Conservation (phyloP, 2,797 vertebrate genomes). For the Pantherophis alleghaniensis region DNA sequence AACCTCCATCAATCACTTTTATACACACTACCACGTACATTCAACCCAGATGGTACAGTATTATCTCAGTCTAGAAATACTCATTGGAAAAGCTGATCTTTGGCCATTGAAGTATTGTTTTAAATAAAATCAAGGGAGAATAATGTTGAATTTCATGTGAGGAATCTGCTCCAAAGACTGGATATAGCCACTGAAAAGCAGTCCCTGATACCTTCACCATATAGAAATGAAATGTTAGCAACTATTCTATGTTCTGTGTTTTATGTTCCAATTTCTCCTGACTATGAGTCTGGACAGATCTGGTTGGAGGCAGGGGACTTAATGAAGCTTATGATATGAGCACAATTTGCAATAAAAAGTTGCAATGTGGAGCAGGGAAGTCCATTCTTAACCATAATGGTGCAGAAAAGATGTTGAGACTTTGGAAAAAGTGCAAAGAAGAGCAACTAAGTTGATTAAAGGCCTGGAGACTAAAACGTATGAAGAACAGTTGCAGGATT, state of each 20-base stretch:
- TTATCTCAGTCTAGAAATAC: not conserved
- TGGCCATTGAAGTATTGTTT: not conserved
- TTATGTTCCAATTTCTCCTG: not conserved
- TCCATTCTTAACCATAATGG: not conserved
- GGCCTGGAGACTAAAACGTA: too few relatives aligned
- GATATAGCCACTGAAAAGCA: not conserved
- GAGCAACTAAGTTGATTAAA: too few relatives aligned
- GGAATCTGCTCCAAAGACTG: not conserved
- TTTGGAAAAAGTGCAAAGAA: too few relatives aligned
- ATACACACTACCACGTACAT: not conserved
- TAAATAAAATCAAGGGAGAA: not conserved
- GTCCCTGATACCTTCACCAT: not conserved
- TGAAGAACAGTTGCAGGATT: too few relatives aligned
- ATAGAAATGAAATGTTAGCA: not conserved
- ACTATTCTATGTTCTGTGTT: not conserved
- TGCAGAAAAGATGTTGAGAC: not conserved
- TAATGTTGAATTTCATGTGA: not conserved
- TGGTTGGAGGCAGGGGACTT: not conserved
- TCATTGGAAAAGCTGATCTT: not conserved
- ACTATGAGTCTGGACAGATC: not conserved
- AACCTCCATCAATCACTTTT: not conserved
- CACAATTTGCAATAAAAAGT: not conserved
- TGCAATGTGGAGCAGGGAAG: not conserved
- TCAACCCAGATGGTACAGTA: not conserved
- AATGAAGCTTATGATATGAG: not conserved